These are phyloP conservation scores for Lutraria lutraria DNA, from an alignment of 2,888 invertebrate species.

Conservation along the genomic window DNA sequence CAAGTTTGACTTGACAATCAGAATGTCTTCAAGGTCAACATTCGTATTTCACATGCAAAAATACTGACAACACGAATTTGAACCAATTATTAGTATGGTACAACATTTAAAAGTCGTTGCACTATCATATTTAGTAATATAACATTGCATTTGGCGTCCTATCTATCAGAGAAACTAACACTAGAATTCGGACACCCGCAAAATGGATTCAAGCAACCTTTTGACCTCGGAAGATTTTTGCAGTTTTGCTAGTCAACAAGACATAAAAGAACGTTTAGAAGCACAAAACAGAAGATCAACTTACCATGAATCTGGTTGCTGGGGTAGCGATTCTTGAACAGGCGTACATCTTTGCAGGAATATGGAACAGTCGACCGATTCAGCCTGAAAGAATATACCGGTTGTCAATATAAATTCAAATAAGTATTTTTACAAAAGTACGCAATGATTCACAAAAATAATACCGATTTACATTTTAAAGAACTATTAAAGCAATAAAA, in stretches of 20 bases:
- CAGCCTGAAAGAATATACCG: conserved; percentile 41
- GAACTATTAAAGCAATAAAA: neutral
- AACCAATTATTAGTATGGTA: neutral
- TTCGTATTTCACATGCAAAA: neutral
- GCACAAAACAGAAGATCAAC: conserved; percentile 50
- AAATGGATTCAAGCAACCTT: conserved; percentile 11
- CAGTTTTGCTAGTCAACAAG: neutral
- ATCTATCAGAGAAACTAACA: neutral
- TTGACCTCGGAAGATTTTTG: conserved; percentile 24
- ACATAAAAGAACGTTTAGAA: neutral
- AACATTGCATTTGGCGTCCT: too few relatives aligned
- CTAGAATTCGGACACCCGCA: neutral
- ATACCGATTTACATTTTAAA: neutral
- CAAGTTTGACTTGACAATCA: neutral
- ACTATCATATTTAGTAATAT: neutral
- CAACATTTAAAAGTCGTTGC: neutral
- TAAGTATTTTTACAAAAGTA: conserved; percentile 1
- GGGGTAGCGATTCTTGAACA: conserved; percentile 81
- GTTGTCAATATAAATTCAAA: conserved; percentile 14
- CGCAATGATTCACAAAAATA: neutral
- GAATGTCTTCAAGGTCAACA: neutral
- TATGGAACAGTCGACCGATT: conserved; percentile 23
- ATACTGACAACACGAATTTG: neutral
- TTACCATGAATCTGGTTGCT: conserved; percentile 81
- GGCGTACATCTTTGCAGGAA: conserved; percentile 78